Percentiles rank a stretch among this genome's conserved stretches.
Conservation (phyloP, 2,113 vertebrate genomes). For the Murina feae region DNA sequence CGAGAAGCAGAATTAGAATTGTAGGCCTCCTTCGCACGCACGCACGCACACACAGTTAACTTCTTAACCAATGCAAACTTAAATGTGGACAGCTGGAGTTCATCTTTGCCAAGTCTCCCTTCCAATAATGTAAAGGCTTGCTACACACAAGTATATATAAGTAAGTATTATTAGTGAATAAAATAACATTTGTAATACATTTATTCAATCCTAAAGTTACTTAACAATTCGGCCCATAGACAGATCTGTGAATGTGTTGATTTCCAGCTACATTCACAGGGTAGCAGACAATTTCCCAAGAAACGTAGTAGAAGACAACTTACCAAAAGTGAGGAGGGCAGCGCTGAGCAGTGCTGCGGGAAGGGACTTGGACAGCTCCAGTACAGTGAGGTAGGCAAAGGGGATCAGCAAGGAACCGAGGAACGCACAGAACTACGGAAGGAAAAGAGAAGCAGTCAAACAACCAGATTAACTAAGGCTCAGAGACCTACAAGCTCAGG, state of each 20-base stretch:
- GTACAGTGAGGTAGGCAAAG: slow-evolving; percentile 91
- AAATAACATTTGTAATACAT: not conserved
- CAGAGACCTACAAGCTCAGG: not conserved
- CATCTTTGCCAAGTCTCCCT: not conserved
- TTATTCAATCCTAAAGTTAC: not conserved
- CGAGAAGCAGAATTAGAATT: slow-evolving; percentile 34
- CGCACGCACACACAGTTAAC: not conserved
- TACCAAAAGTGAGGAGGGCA: slow-evolving; percentile 92
- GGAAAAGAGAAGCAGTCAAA: not conserved
- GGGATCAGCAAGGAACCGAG: slow-evolving; percentile 91
- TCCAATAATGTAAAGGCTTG: not conserved
- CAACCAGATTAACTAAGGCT: not conserved
- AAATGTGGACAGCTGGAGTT: not conserved
- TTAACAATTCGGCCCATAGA: not conserved
- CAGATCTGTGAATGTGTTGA: not conserved
- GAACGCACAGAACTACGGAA: slow-evolving; percentile 88
- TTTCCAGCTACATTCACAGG: not conserved
- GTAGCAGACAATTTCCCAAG: not conserved
- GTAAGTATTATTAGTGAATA: not conserved
- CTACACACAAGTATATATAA: not conserved
- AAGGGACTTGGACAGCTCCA: slow-evolving; percentile 88
- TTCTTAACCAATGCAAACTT: not conserved
- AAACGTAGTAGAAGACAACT: slow-evolving; percentile 56
- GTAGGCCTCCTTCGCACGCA: not conserved
- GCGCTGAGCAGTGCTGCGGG: slow-evolving; percentile 89